A percentile compares a stretch with the other conserved stretches of the same genome.
These are phyloP conservation scores for Otocyon megalotis DNA, from an alignment of 2,113 vertebrate species.

Conservation along the genomic window DNA sequence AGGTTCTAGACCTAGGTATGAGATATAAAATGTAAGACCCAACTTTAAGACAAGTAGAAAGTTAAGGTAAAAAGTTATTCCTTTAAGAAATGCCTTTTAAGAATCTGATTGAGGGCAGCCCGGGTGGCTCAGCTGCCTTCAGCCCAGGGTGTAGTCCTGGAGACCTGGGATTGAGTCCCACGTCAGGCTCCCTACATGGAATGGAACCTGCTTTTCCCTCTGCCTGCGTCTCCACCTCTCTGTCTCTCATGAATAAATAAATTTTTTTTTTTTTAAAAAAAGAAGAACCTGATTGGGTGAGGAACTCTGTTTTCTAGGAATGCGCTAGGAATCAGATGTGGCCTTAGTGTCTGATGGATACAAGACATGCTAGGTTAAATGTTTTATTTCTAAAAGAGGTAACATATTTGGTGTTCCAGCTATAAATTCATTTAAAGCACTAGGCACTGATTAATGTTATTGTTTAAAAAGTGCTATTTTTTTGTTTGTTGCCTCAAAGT, in stretches of 20 bases:
- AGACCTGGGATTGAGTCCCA: too few species aligned
- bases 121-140: too few species aligned
- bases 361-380: constrained; percentile 1
- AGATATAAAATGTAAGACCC: constrained; percentile 31
- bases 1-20: neutral
- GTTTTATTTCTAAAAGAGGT: constrained; percentile 46
- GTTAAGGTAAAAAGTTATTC: constrained; percentile 34
- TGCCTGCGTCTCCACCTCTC: too few species aligned
- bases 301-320: constrained; percentile 49
- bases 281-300: neutral
- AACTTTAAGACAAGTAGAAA: constrained; percentile 39
- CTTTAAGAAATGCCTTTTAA: constrained; percentile 20
- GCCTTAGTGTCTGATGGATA: neutral
- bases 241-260: too few species aligned
- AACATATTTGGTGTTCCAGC: constrained; percentile 43
- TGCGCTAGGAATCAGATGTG: neutral
- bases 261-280: too few species aligned
- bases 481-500: constrained; percentile 29
- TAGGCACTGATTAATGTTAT: neutral
- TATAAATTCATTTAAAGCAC: constrained; percentile 34
- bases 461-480: neutral
- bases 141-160: too few species aligned
- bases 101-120: neutral
- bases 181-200: too few species aligned
- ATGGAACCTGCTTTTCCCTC: too few species aligned